These are phyloP conservation scores for Drosophila tristis DNA, from an alignment of 1,140 invertebrate genomes.

Conservation along the genomic window DNA sequence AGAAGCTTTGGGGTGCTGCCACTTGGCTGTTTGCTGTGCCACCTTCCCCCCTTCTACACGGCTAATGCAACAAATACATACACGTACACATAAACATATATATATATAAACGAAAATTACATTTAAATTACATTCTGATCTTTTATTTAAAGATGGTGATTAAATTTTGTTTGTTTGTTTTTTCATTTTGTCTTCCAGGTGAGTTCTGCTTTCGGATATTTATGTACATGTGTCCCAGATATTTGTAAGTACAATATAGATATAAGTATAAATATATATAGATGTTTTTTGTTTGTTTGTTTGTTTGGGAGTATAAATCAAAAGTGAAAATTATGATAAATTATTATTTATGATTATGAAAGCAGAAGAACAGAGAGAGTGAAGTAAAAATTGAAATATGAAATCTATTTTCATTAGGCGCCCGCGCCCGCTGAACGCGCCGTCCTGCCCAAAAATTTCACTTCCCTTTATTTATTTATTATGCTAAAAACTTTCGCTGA, in stretches of 20 bases:
- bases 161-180: constrained; percentile 38
- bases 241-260: constrained; percentile 57
- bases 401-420: constrained; percentile 76
- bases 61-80: constrained; percentile 29
- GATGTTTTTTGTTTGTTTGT: background rate
- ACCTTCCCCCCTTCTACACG: background rate
- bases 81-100: background rate
- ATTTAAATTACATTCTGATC: constrained; percentile 61
- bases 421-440: background rate
- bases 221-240: constrained; percentile 1
- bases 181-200: constrained; percentile 51
- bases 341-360: constrained; percentile 34
- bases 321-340: constrained; percentile 73
- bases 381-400: constrained; percentile 47
- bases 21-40: constrained; percentile 24
- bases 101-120: constrained; percentile 60
- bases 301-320: constrained; percentile 59
- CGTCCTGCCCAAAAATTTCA: constrained; percentile 20
- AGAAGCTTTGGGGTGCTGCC: constrained; percentile 59
- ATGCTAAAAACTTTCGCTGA: constrained; percentile 52
- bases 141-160: constrained; percentile 42
- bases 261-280: constrained; percentile 32
- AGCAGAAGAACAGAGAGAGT: constrained; percentile 33
- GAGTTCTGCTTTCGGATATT: constrained; percentile 35
- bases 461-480: constrained; percentile 75